A percentile compares a stretch with the other conserved stretches of the same genome.
Conservation (phyloP, 1,140 invertebrate species). For the Euschistus heros region DNA sequence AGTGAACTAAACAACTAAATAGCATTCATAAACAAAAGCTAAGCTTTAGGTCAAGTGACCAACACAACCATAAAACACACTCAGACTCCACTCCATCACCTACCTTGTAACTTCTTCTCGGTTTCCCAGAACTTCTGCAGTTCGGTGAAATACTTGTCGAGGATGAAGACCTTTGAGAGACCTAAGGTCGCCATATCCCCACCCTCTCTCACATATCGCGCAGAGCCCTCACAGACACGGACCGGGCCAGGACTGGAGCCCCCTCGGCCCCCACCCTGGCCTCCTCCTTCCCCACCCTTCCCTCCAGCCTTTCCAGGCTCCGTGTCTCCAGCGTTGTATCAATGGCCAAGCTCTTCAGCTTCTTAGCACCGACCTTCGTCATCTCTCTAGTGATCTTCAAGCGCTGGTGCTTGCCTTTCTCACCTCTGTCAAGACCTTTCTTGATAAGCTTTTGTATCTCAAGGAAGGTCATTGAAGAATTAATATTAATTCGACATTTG, state of each 20-base stretch:
- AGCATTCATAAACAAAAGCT: too few species aligned
- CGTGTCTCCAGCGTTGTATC: not conserved
- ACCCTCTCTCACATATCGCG: conserved; percentile 14
- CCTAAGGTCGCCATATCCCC: conserved; percentile 72
- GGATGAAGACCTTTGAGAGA: conserved; percentile 90
- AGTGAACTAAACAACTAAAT: too few species aligned
- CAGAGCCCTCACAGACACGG: conserved; percentile 22
- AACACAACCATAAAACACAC: too few species aligned
- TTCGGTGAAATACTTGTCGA: conserved; percentile 94
- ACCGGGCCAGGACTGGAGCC: conserved; percentile 27
- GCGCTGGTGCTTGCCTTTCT: too few species aligned
- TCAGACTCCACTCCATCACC: conserved; percentile 29
- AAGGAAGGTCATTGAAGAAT: too few species aligned
- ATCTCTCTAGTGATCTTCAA: too few species aligned
- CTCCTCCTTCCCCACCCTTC: not conserved
- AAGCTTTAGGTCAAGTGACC: too few species aligned
- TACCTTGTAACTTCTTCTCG: conserved; percentile 90
- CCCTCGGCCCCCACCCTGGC: not conserved
- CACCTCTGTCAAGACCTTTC: too few species aligned
- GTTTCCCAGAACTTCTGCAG: conserved; percentile 95
- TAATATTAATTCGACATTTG: too few species aligned
- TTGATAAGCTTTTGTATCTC: too few species aligned
- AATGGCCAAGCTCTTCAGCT: not conserved
- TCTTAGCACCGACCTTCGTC: too few species aligned
- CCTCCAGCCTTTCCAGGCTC: not conserved